Evolutionary conservation across 1,140 invertebrate genomes (phyloP).

Genomic region (Drosophila melanogaster): Release_6_plus_ISO1_MT NC_004354.4:4943001-4943500

Average conservation of each 20-base stretch:
- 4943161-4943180: too few species aligned
- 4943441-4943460: too few species aligned
- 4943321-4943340: background rate
- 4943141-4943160: conserved; percentile 36
- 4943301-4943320: conserved; percentile 25
- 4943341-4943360: background rate
- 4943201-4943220: conserved; percentile 15
- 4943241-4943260: conserved; percentile 23
- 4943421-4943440: background rate
- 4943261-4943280: conserved; percentile 34
- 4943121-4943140: conserved; percentile 30
- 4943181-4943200: background rate
- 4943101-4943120: conserved; percentile 49
- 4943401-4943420: conserved; percentile 35
- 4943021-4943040: conserved; percentile 32
- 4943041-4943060: conserved; percentile 5
- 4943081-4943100: conserved; percentile 34
- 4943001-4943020: background rate
- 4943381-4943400: conserved; percentile 40
- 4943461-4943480: too few species aligned
- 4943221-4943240: background rate
- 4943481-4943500: conserved; percentile 17
- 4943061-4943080: conserved; percentile 7
- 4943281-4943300: conserved; percentile 39
- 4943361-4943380: conserved; percentile 39